Evolutionary conservation across 2,888 invertebrate genomes (phyloP).

Genomic region (Phyllotreta striolata): DNA sequence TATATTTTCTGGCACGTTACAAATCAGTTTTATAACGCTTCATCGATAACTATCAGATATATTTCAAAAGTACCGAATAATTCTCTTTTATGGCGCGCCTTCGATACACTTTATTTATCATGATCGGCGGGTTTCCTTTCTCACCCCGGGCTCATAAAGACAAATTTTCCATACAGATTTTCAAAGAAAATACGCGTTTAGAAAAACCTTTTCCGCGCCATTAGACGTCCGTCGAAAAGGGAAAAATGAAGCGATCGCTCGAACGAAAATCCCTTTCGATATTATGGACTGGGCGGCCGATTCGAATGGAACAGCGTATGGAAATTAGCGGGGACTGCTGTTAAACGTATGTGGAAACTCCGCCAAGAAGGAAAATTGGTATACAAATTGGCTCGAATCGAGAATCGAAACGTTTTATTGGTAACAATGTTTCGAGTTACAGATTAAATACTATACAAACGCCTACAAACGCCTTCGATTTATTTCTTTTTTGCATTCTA

Average conservation of each 20-base stretch:
- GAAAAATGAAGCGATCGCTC: no score
- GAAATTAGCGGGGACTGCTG: no score
- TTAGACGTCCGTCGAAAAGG: constrained; percentile 28
- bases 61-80: constrained; percentile 20
- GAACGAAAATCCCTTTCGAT: constrained; percentile 1
- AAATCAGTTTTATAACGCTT: constrained; percentile 13
- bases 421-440: no score
- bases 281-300: not conserved
- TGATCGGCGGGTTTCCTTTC: not conserved
- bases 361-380: no score
- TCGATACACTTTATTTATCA: constrained; percentile 25
- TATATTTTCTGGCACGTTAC: not conserved
- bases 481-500: no score
- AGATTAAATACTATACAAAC: no score
- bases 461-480: no score
- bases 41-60: constrained; percentile 6
- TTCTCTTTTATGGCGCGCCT: constrained; percentile 20
- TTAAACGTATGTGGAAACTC: no score
- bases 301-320: not conserved
- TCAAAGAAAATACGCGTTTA: constrained; percentile 17
- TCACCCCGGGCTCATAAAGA: constrained; percentile 21
- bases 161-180: constrained; percentile 27
- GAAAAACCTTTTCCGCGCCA: constrained; percentile 22
- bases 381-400: no score
- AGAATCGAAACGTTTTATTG: no score